Conservation (phyloP, 2,797 vertebrate species). For the Molossus alvarezi region DNA sequence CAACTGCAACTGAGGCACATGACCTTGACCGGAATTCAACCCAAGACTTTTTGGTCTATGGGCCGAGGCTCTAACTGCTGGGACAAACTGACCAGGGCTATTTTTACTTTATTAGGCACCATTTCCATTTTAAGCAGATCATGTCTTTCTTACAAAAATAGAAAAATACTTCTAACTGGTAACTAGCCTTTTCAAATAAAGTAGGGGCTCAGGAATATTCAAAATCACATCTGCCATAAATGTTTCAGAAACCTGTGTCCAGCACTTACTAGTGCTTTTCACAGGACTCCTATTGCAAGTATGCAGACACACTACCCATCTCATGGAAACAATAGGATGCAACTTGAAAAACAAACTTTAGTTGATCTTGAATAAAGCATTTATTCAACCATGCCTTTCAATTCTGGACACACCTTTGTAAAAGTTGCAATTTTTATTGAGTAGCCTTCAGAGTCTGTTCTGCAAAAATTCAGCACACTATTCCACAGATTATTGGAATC, state of each 20-base stretch:
- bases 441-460: neutral
- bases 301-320: neutral
- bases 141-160: conserved; percentile 29
- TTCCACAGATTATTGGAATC: neutral
- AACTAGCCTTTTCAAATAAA: conserved; percentile 7
- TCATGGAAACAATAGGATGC: neutral
- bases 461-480: neutral
- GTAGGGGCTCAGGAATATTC: neutral
- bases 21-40: too few relatives aligned
- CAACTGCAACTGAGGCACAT: too few relatives aligned
- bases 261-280: neutral
- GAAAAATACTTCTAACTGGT: neutral
- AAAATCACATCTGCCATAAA: neutral
- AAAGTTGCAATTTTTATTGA: neutral
- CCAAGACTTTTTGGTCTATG: too few relatives aligned
- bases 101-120: conserved; percentile 52
- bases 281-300: neutral
- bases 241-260: neutral
- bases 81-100: neutral
- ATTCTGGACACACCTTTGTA: neutral
- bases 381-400: neutral
- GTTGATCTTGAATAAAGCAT: neutral
- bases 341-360: conserved; percentile 23
- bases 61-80: too few relatives aligned
- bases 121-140: conserved; percentile 62